Base-by-base conservation (phyloP, 2,113 vertebrate genomes). In the Arothron firmamentum region DNA sequence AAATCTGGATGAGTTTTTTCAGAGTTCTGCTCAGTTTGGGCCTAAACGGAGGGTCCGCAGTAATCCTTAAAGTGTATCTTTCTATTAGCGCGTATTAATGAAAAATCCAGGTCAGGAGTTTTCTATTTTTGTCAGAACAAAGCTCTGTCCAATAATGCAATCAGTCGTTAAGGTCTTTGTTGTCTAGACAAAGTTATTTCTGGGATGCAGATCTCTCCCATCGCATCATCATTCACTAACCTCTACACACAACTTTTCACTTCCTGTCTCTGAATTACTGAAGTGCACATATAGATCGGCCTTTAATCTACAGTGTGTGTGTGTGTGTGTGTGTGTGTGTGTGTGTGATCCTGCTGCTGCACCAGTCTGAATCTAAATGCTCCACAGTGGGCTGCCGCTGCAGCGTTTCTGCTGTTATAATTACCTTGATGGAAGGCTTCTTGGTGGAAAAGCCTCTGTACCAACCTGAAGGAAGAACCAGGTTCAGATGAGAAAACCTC, bases 361-460 rank as follows among this genome's bases (percentile, higher is more conserved):
- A 28, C 25, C 25, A 28, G 45, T 15, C 10, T 46, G 45, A 16
- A 17, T 46, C 15, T 46, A 5, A 70, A 41, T 38, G 57, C 6
- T 58, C 16, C 6, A 12, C 14, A 38, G 7, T 21, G n/a, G n/a
- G n/a, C n/a, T n/a, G n/a, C 20, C 34, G 47, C n/a, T 45, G 28
- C 34, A 55, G 25, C 17, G 63, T 53, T 2, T 62, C 21, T 56
- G 28, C 1, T 49, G 43, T 11, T 65, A 41, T 65, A 77, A 65
- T 84, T 85, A 92, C 90, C 89, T 91, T 92, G 17, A 91, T 75
- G 28, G 88, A 88, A 59, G 90, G 90, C 78, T 89, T 90, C 84
- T 89, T 91, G 75, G 82, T 88, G 59, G 90, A 88, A 82, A 90
- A 91, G 56, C 90, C 90, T 85, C 90, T 78, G 84, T 91, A 92